Base-by-base conservation (phyloP, 2,113 vertebrate genomes). In the Hippocampus barbouri region DNA sequence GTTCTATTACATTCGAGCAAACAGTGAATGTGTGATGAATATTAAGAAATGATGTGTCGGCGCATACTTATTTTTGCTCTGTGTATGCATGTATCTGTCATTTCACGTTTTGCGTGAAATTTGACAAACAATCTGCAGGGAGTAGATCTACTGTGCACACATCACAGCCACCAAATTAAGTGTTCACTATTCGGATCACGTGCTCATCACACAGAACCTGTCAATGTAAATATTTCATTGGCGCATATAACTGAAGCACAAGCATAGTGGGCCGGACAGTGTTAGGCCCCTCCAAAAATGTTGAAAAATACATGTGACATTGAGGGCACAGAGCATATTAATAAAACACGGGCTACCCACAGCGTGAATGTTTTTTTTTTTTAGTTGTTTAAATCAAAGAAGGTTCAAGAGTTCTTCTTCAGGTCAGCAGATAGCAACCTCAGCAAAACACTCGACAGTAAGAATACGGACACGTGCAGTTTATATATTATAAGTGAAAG, bases 221-320 rank as follows among this genome's bases (percentile, higher is more conserved):
- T 61, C 11, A 72, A 66, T 66, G 74, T 85, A 23, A 86, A 88
- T 84, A 72, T 83, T 88, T 87, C 53, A 85, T 49, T 8, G 43
- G 27, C 45, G 77, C 79, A 84, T 84, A 85, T 81, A 78, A 76
- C 59, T 76, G 71, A 30, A 72, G 68, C 64, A 27, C 27, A 40
- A 70, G 72, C 56, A 74, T 70, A 38, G 43, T 12, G 77, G 74
- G 65, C 16, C 66, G 76, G 63, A 81, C 79, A 69, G 79, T 80
- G 86, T 59, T 81, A 79, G 75, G 56, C 30, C 83, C 85, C 77
- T 84, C 77, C 62, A 30, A 69, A 88, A 84, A 84, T 43, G 79
- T 71, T 87, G 54, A 87, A 87, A 89, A 85, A 88, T 87, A 80
- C 75, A 88, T 87, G 87, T 27, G 63, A 72, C 76, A 60, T 74